Evolutionary conservation across 1,140 invertebrate species (phyloP), one percentile per base, ranked within the genome.

Genomic region (Magallana ariakensis): DNA sequence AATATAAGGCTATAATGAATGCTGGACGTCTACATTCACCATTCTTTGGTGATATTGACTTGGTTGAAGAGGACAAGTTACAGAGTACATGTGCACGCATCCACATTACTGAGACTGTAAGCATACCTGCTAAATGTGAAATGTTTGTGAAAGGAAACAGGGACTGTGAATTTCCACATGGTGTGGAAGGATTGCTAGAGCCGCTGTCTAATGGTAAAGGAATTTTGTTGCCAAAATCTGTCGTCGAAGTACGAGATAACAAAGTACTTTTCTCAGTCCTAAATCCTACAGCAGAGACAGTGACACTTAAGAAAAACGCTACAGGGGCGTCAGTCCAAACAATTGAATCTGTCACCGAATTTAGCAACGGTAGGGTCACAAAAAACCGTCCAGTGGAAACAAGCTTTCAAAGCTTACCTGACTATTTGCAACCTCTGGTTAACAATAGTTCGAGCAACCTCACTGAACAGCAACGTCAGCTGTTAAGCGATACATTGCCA

Each of bases 401-500:
- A 22, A 22, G 26, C 62, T 22, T 22, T 6, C 62, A 22, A 70
- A 16, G 46, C 15, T 16, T 88, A n/a, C 87, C 85, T 3, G 55
- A 85, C 57, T 84, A 84, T 84, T 57, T 86, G 3, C 33, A 88
- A 80, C 55, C 80, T 54, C 54, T 83, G 7, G 53, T 88, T 19
- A 57, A 86, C 13, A 84, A 86, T 19, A 58, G 57, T 60, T 84
- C 81, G 22, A 15, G 46, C 10, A 83, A 88, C n/a, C 81, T 88
- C 15, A 84, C 60, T 60, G 55, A 80, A 46, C n/a, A 86, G 11
- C 60, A 88, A 80, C 85, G 33, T 16, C 56, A 53, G 0, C 8
- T 54, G 16, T 54, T 86, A 53, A n/a, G 54, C 16, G 81, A 46
- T n/a, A 83, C 80, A 16, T 60, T 85, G 9, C 11, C 60, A 19